Conservation (phyloP, 2,888 invertebrate species). For the Drosophila incognita region DNA sequence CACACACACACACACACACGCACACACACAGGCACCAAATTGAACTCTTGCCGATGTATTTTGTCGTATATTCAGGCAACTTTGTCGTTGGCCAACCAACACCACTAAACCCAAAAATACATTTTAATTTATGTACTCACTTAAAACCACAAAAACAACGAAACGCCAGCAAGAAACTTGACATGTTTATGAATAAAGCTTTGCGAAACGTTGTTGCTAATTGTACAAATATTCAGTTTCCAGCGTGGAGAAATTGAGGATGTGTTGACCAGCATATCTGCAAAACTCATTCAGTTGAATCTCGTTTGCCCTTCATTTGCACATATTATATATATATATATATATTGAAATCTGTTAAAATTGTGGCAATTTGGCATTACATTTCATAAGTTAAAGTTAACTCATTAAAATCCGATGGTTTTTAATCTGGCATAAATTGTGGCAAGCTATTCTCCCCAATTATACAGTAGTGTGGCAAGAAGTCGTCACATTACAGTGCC, state of each 20-base stretch:
- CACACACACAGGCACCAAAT: not conserved
- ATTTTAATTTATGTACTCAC: conserved; percentile 43
- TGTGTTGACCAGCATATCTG: not conserved
- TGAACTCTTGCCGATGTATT: conserved; percentile 33
- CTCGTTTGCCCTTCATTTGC: not conserved
- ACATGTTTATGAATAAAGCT: conserved; percentile 13
- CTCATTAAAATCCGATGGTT: conserved; percentile 4
- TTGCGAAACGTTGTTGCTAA: conserved; percentile 7
- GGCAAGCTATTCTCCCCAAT: not conserved
- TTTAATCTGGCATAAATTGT: conserved; percentile 5
- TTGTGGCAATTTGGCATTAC: not conserved
- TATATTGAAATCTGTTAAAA: not conserved
- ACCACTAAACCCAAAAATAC: conserved; percentile 25
- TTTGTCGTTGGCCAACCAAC: conserved; percentile 51
- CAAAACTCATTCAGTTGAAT: not conserved
- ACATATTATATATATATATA: not conserved
- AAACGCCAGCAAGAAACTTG: conserved; percentile 43
- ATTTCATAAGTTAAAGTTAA: not conserved
- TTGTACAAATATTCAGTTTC: conserved; percentile 13
- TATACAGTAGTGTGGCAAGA: conserved; percentile 23
- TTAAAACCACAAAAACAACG: conserved; percentile 26
- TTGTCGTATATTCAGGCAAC: conserved; percentile 51
- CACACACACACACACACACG: conserved; percentile 2
- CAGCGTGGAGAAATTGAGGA: not conserved
- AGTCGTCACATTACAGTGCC: conserved; percentile 23